Conservation (phyloP, 2,113 vertebrate genomes). For the Columba janthina region DNA sequence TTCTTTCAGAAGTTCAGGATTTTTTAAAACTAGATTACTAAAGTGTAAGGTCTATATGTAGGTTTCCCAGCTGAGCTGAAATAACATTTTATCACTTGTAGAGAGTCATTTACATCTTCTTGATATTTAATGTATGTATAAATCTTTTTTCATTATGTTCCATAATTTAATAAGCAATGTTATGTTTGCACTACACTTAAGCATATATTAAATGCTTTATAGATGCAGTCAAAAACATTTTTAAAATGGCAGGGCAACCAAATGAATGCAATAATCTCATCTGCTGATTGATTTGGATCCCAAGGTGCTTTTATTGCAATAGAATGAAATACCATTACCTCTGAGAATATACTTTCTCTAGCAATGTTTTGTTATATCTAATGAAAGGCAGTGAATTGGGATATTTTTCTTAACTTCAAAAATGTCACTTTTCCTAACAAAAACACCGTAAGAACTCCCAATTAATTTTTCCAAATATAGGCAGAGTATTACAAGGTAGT, state of each 20-base stretch:
- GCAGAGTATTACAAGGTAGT: slow-evolving; percentile 47
- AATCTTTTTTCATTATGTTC: background rate
- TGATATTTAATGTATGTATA: background rate
- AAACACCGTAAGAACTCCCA: slow-evolving; percentile 76
- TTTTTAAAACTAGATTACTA: slow-evolving; percentile 12
- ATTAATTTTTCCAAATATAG: slow-evolving; percentile 83
- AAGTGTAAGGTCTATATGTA: background rate
- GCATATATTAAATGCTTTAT: slow-evolving; percentile 25
- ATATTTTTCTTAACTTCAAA: slow-evolving; percentile 76
- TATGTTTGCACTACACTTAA: slow-evolving; percentile 5
- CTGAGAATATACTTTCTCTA: slow-evolving; percentile 63
- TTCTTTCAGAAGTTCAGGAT: background rate
- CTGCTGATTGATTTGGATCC: slow-evolving; percentile 50
- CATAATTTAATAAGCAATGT: background rate
- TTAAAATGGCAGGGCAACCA: slow-evolving; percentile 1
- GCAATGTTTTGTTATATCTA: slow-evolving; percentile 71
- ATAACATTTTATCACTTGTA: slow-evolving; percentile 1
- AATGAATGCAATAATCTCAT: slow-evolving; percentile 43
- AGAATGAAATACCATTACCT: slow-evolving; percentile 56
- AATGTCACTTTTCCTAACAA: slow-evolving; percentile 77
- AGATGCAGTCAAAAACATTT: slow-evolving; percentile 20
- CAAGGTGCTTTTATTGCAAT: slow-evolving; percentile 45
- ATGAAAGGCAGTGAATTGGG: slow-evolving; percentile 71
- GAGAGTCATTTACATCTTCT: slow-evolving; percentile 13
- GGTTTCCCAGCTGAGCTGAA: background rate